phyloP scores from a whole-genome alignment of 2,797 vertebrate genomes.

The Linurgus olivaceus region DNA sequence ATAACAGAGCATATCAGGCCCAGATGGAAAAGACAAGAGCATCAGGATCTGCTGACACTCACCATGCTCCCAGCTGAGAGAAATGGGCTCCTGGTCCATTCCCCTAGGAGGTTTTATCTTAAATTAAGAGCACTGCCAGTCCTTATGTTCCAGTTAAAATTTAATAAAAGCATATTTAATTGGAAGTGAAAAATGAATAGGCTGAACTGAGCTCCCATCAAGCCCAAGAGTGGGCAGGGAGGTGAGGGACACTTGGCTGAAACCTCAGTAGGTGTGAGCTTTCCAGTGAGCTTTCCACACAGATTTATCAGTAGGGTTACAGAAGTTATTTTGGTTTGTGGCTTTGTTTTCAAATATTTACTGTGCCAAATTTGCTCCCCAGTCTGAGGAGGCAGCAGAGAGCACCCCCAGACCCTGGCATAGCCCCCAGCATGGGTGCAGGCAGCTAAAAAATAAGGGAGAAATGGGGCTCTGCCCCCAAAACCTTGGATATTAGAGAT shows the following conservation, averaged over 20 bases:
- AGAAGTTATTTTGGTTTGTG: not conserved
- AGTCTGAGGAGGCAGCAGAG: not conserved
- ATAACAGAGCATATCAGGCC: not conserved
- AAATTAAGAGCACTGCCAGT: not conserved
- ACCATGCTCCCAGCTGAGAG: not conserved
- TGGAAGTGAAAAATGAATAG: not conserved
- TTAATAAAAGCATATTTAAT: not conserved
- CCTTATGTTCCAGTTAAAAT: not conserved
- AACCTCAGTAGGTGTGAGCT: not conserved
- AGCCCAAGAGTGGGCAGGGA: not conserved
- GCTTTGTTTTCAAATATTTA: not conserved
- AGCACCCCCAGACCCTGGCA: not conserved
- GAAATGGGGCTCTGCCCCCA: not conserved
- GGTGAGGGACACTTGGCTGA: not conserved
- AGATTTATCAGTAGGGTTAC: not conserved
- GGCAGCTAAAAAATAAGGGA: fast-evolving
- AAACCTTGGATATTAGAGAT: not conserved
- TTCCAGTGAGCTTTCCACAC: not conserved
- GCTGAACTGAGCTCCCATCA: not conserved
- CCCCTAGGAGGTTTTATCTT: not conserved
- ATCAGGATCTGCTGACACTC: not conserved
- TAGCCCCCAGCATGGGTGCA: not conserved
- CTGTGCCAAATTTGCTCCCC: not conserved
- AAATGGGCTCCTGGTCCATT: not conserved
- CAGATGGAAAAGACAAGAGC: not conserved